phyloP scores from a whole-genome alignment of 1,140 invertebrate genomes.

The Hyposmocoma kahamanoa region DNA sequence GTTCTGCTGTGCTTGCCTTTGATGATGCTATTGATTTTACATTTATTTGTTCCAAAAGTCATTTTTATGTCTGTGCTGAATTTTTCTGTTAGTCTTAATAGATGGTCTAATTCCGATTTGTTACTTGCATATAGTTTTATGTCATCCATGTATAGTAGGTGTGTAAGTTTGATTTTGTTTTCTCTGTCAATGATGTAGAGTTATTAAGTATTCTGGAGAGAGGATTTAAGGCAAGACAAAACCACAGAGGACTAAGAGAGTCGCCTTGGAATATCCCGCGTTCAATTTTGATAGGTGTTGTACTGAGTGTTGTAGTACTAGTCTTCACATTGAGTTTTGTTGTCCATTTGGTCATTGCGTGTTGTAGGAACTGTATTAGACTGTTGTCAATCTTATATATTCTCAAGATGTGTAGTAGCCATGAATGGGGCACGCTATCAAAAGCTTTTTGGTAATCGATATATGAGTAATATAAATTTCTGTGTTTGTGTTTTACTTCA shows the following conservation, averaged over 20 bases:
- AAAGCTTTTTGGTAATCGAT: conserved; percentile 3
- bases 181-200: too few species aligned
- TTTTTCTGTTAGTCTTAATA: background rate
- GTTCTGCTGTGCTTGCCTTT: background rate
- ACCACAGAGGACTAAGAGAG: background rate
- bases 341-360: conserved; percentile 2
- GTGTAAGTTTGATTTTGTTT: background rate
- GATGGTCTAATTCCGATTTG: background rate
- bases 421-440: background rate
- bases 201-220: conserved; percentile 1
- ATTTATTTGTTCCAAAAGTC: conserved; percentile 3
- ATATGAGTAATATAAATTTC: background rate
- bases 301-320: background rate
- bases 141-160: conserved; percentile 8
- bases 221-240: conserved; percentile 6
- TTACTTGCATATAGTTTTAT: background rate
- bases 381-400: background rate
- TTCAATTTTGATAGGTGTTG: background rate
- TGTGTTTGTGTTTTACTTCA: background rate
- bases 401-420: background rate
- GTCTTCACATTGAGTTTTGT: background rate
- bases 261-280: conserved; percentile 5
- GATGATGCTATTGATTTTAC: background rate
- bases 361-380: background rate
- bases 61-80: conserved; percentile 5